Evolutionary conservation across 2,113 vertebrate genomes (phyloP), one percentile per base, ranked within the genome.

Genomic region (Malurus melanocephalus): DNA sequence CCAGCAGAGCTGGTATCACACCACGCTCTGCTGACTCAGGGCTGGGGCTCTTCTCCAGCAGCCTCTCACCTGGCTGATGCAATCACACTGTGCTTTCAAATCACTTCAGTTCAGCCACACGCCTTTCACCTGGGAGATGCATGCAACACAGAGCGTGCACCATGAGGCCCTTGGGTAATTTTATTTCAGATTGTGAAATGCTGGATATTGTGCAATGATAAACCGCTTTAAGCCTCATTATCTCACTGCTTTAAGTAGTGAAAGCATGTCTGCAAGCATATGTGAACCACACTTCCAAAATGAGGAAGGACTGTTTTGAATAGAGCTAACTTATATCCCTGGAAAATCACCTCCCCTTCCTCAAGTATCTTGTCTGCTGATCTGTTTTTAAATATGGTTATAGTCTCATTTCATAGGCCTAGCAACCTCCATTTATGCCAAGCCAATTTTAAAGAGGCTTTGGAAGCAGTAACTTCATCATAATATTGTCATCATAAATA

Each of bases 41-140:
- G 35, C 85, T 76, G 84, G 64, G 67, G 43, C 51, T 88, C 62
- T 16, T 48, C 73, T 75, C 62, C 80, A 81, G 73, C 74, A 91
- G 80, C 26, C 56, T 91, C 77, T 85, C 64, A 89, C 80, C 67
- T 74, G 78, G 71, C 92, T 96, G 93, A 94, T 94, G 90, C 74
- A 95, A 96, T 85, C 88, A 55, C 16, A 1, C 35, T 15, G 7
- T 45, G 27, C 69, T 83, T 75, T 68, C 89, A 94, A 92, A 71
- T 76, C 30, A 33, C 72, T 79, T 65, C 90, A 92, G 5, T 79
- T 65, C 90, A 92, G 5, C 66, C 53, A 26, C 53, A 62, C 61
- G 75, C 75, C 64, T 92, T 87, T 90, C 62, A 85, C 66, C 43
- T 74, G 45, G 42, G 64, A 79, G n/a, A 21, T 59, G 43, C 60